phyloP scores from a whole-genome alignment of 2,888 invertebrate genomes.

The Pyralis farinalis region DNA sequence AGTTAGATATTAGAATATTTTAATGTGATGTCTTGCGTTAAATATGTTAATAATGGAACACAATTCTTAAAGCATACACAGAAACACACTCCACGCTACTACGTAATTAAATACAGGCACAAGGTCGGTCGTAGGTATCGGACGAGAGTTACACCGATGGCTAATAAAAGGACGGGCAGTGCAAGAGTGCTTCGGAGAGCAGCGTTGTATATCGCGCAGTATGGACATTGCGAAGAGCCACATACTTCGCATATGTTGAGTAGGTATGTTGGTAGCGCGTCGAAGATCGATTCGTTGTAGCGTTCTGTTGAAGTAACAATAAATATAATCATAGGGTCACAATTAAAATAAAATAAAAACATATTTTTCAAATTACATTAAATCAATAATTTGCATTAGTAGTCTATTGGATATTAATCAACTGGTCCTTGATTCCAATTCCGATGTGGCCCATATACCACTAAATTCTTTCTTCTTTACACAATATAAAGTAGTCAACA shows the following conservation, averaged over 20 bases:
- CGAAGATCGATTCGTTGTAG: constrained; percentile 95
- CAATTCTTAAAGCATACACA: neutral
- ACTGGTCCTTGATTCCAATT: too few species aligned
- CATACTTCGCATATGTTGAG: constrained; percentile 96
- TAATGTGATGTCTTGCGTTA: too few species aligned
- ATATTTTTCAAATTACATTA: too few species aligned
- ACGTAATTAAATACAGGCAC: constrained; percentile 5
- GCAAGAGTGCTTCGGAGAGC: constrained; percentile 55
- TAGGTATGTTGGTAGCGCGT: constrained; percentile 91
- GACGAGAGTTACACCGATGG: constrained; percentile 21
- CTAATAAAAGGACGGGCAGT: constrained; percentile 25
- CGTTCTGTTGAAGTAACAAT: constrained; percentile 83
- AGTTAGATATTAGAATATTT: too few species aligned
- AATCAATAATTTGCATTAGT: too few species aligned
- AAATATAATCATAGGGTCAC: too few species aligned
- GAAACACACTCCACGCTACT: constrained; percentile 7
- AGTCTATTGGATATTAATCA: too few species aligned
- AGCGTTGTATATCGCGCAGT: constrained; percentile 92
- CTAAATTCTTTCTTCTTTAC: too few species aligned
- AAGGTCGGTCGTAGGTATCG: constrained; percentile 18
- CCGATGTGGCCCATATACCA: too few species aligned
- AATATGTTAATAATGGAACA: too few species aligned
- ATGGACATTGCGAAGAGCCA: constrained; percentile 96
- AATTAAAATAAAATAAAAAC: too few species aligned
- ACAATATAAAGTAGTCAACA: too few species aligned